Conservation (phyloP, 2,113 vertebrate species). For the Nycticebus coucang region DNA sequence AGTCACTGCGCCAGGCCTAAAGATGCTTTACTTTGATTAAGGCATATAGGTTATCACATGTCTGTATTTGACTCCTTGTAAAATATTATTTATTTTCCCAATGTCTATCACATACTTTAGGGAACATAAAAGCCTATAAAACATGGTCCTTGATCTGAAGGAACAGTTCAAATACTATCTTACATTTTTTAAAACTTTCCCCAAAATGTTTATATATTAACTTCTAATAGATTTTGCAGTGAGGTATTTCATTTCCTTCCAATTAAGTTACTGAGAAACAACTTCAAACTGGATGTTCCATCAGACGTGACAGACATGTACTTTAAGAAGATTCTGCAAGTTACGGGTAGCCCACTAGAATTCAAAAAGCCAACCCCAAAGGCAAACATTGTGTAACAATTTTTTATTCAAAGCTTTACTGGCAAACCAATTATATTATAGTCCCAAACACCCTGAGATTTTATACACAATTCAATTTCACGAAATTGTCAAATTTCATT, state of each 20-base stretch:
- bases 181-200: constrained; percentile 19
- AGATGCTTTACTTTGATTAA: not conserved
- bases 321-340: not conserved
- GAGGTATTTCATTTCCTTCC: not conserved
- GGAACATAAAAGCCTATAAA: not conserved
- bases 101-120: not conserved
- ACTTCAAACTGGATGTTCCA: not conserved
- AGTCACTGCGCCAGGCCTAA: not conserved
- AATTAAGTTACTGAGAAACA: not conserved
- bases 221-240: constrained; percentile 22
- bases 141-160: not conserved
- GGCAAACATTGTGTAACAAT: constrained; percentile 6
- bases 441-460: not conserved
- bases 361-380: not conserved
- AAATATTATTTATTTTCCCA: not conserved
- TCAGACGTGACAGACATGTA: not conserved
- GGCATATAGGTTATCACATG: not conserved
- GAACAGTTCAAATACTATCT: not conserved
- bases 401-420: constrained; percentile 11
- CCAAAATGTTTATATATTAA: not conserved
- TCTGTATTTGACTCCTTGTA: not conserved
- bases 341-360: not conserved
- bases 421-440: not conserved
- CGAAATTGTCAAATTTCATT: constrained; percentile 20
- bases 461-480: constrained; percentile 13